Percentiles rank a stretch among this genome's conserved stretches.
Evolutionary conservation across 2,113 vertebrate species (phyloP).

Genomic region (Nyctibius bracteatus): DNA sequence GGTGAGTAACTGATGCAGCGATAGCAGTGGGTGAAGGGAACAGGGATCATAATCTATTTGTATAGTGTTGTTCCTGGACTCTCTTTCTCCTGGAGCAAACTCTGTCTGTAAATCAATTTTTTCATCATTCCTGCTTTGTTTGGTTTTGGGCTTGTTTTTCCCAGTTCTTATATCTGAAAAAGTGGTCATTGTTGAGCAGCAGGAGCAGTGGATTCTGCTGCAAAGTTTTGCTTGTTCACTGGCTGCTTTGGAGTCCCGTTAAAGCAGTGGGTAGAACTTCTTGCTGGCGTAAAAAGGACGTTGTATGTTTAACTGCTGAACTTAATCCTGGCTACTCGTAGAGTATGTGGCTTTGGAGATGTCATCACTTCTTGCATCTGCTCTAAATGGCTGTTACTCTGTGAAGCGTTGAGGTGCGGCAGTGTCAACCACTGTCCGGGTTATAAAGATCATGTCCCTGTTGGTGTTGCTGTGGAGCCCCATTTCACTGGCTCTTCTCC

Average conservation of each 20-base stretch:
- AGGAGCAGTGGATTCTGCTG: background rate
- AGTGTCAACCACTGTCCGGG: fast-evolving
- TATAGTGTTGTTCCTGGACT: background rate
- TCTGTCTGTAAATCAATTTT: background rate
- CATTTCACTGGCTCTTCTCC: background rate
- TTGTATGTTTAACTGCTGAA: background rate
- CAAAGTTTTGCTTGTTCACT: fast-evolving
- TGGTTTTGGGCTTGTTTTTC: background rate
- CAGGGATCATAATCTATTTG: background rate
- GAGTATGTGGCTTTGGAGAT: background rate
- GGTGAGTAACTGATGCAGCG: background rate
- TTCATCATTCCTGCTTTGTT: background rate
- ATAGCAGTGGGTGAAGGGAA: background rate
- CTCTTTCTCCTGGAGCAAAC: background rate
- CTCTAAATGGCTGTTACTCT: background rate
- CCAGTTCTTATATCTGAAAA: background rate
- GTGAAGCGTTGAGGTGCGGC: fast-evolving
- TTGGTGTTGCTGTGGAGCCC: background rate
- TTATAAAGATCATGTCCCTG: background rate
- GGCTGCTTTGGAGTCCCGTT: background rate
- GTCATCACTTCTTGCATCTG: fast-evolving
- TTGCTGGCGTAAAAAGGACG: background rate
- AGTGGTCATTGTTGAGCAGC: background rate
- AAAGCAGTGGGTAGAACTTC: background rate
- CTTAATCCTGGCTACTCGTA: background rate